Conservation (phyloP, 2,797 vertebrate genomes). For the Propithecus deckenii region DNA sequence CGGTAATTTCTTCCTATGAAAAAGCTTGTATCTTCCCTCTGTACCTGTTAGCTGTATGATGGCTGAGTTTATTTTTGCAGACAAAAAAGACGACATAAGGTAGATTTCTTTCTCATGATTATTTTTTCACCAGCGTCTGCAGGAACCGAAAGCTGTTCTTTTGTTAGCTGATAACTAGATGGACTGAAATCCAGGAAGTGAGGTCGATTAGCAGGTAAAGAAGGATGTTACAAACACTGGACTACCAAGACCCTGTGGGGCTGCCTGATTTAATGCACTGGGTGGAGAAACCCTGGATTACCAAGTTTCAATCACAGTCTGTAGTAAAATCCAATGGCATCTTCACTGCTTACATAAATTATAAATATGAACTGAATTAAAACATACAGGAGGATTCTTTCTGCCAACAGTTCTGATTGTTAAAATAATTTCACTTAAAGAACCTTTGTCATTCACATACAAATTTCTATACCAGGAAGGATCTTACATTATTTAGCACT, state of each 20-base stretch:
- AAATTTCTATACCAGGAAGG: slow-evolving; percentile 60
- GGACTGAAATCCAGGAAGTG: slow-evolving; percentile 81
- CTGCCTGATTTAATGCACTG: slow-evolving; percentile 86
- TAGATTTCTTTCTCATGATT: slow-evolving; percentile 77
- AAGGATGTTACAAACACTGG: slow-evolving; percentile 79
- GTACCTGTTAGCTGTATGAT: slow-evolving; percentile 80
- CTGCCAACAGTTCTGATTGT: slow-evolving; percentile 52
- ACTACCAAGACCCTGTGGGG: slow-evolving; percentile 82
- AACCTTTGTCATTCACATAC: background rate
- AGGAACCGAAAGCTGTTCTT: slow-evolving; percentile 82
- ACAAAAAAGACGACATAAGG: slow-evolving; percentile 71
- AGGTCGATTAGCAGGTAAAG: slow-evolving; percentile 85
- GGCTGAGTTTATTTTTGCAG: slow-evolving; percentile 74
- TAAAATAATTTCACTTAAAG: slow-evolving; percentile 71
- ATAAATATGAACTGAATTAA: slow-evolving; percentile 83
- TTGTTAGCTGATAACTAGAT: slow-evolving; percentile 82
- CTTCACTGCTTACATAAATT: slow-evolving; percentile 86
- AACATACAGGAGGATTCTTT: slow-evolving; percentile 70
- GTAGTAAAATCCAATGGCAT: slow-evolving; percentile 86
- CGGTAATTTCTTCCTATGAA: slow-evolving; percentile 75
- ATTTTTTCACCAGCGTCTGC: slow-evolving; percentile 78
- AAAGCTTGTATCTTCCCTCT: slow-evolving; percentile 70
- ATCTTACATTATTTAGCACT: slow-evolving; percentile 40
- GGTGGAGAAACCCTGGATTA: slow-evolving; percentile 85
- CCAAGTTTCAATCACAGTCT: slow-evolving; percentile 87